Percentiles rank a stretch among this genome's conserved stretches.
phyloP scores from a whole-genome alignment of 2,888 invertebrate genomes.

The Ophioninae sp. region DNA sequence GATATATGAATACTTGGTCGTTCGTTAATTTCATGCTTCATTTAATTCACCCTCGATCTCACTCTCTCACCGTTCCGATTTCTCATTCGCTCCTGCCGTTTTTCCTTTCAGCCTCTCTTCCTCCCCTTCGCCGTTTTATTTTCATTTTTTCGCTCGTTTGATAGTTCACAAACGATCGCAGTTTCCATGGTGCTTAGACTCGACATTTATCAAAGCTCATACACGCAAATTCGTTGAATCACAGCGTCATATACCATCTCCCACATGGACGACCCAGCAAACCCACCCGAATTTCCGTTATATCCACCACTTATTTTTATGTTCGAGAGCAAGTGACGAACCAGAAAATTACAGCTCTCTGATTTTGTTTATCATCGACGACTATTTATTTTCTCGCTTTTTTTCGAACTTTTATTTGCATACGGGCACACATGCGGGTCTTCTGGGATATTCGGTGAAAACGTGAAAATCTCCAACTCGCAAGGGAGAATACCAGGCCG shows the following conservation, averaged over 20 bases:
- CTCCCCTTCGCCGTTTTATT: background rate
- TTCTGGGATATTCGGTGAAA: background rate
- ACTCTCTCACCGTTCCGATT: background rate
- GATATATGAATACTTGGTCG: slow-evolving; percentile 73
- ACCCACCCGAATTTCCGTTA: background rate
- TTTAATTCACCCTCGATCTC: slow-evolving; percentile 65
- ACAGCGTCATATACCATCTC: background rate
- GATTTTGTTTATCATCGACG: background rate
- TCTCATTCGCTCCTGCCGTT: no score
- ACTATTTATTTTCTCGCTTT: background rate
- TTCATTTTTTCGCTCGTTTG: slow-evolving; percentile 46
- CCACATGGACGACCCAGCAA: background rate
- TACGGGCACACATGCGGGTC: background rate
- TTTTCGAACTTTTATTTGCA: background rate
- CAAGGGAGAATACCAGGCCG: background rate
- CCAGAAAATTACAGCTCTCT: background rate
- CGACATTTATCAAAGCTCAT: slow-evolving; percentile 68
- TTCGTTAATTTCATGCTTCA: slow-evolving; percentile 76
- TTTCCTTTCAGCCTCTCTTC: background rate
- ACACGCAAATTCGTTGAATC: slow-evolving; percentile 13
- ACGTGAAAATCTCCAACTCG: background rate
- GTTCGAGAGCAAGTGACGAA: slow-evolving; percentile 1
- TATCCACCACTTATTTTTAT: background rate
- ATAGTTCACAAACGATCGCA: slow-evolving; percentile 36
- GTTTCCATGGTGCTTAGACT: slow-evolving; percentile 36